Percentiles rank a stretch among this genome's conserved stretches.
Evolutionary conservation across 2,797 vertebrate species (phyloP).

Genomic region (Silurus aristotelis): DNA sequence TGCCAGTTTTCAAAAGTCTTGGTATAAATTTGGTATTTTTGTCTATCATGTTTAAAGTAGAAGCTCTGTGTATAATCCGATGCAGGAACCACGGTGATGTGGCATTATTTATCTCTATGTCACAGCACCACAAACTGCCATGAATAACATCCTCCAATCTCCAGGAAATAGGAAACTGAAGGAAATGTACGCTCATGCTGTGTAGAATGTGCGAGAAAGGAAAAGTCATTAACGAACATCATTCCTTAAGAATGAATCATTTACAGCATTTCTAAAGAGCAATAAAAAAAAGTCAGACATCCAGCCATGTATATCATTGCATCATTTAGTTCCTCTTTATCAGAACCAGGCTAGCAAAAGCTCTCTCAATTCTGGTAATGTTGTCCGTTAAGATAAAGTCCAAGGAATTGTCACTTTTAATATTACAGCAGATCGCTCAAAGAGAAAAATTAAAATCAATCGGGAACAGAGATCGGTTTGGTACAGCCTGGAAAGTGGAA

Average conservation of each 20-base stretch:
- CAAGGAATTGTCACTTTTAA: background rate
- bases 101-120: background rate
- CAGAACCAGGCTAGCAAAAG: background rate
- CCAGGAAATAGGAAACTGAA: background rate
- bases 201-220: background rate
- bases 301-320: background rate
- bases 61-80: background rate
- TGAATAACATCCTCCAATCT: background rate
- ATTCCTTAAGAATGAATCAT: background rate
- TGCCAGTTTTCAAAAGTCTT: background rate
- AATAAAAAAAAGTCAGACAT: background rate
- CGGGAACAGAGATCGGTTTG: background rate
- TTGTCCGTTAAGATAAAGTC: background rate
- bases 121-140: background rate
- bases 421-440: background rate
- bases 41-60: background rate
- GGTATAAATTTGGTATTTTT: background rate
- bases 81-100: background rate
- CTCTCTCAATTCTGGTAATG: background rate
- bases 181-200: slow-evolving; percentile 9
- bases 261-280: background rate
- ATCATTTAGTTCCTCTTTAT: slow-evolving; percentile 1
- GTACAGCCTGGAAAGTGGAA: background rate
- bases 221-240: background rate
- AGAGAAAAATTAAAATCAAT: background rate